Evolutionary conservation across 2,113 vertebrate genomes (phyloP), one percentile per base, ranked within the genome.

Genomic region (Corvus hawaiiensis): DNA sequence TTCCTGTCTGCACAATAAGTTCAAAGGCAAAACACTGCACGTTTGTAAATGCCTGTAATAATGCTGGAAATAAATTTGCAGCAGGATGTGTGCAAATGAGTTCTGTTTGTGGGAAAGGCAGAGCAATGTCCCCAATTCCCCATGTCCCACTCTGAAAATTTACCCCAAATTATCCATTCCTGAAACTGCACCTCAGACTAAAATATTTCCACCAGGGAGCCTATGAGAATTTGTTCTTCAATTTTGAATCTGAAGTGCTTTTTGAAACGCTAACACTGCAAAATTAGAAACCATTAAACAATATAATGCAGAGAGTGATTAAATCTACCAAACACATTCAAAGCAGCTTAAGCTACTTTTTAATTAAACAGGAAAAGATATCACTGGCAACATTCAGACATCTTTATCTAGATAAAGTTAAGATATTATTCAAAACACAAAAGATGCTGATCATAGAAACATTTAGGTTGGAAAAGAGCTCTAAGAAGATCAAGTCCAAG

Each of bases 281-380:
- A 97, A 98, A 98, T 98, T 98, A 97, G 97, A 98, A 98, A 95
- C 96, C 92, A 98, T 97, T 98, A 98, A 97, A 98, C 97, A 98
- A 97, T 98, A 97, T 96, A 97, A 97, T 93, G 94, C 96, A 97
- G 97, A 96, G 93, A 97, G 96, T 97, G 97, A 98, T 98, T 98
- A 98, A 97, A 98, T 98, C 97, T 97, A 97, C 97, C 89, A 97
- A 97, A 98, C 87, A 97, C 89, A 97, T 96, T 97, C 93, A 97
- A 97, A 97, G 95, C 94, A 97, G 96, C 97, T 98, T 98, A 98
- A 98, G 97, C 95, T 96, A 97, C 97, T 98, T 98, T 98, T 98
- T 98, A 98, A 98, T 98, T 98, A 98, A 98, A 98, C 98, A 97
- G 96, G 90, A 97, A 96, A 96, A 95, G 92, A 98, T 98, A 98